Evolutionary conservation across 2,113 vertebrate genomes (phyloP).

Genomic region (Baryphthengus martii): DNA sequence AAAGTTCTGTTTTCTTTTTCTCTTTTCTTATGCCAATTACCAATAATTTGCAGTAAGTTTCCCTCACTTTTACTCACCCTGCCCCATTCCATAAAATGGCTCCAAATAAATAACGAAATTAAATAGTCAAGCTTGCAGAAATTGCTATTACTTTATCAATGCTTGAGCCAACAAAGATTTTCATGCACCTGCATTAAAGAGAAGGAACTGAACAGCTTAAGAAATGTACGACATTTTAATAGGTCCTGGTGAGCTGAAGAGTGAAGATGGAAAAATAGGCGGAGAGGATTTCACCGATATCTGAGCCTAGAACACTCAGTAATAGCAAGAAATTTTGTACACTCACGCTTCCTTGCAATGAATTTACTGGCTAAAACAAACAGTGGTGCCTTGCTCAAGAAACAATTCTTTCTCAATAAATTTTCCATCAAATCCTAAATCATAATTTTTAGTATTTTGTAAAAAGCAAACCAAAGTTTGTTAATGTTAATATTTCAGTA

Average conservation of each 20-base stretch:
- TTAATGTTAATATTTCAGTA: background rate
- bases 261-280: background rate
- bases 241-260: background rate
- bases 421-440: background rate
- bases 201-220: background rate
- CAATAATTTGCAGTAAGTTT: background rate
- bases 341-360: background rate
- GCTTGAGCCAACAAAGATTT: slow-evolving; percentile 31
- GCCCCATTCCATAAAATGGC: background rate
- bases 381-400: background rate
- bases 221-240: background rate
- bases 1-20: background rate
- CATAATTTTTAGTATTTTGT: background rate
- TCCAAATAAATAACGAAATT: slow-evolving; percentile 5
- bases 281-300: background rate
- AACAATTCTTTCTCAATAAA: background rate
- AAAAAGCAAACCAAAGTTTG: background rate
- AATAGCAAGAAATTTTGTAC: background rate
- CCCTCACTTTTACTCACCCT: background rate
- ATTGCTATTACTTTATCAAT: slow-evolving; percentile 26
- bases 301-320: background rate
- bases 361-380: background rate
- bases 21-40: background rate
- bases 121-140: slow-evolving; percentile 14
- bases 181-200: background rate